These are phyloP conservation scores for Psittacula echo DNA, from an alignment of 2,797 vertebrate species.

Conservation along the genomic window DNA sequence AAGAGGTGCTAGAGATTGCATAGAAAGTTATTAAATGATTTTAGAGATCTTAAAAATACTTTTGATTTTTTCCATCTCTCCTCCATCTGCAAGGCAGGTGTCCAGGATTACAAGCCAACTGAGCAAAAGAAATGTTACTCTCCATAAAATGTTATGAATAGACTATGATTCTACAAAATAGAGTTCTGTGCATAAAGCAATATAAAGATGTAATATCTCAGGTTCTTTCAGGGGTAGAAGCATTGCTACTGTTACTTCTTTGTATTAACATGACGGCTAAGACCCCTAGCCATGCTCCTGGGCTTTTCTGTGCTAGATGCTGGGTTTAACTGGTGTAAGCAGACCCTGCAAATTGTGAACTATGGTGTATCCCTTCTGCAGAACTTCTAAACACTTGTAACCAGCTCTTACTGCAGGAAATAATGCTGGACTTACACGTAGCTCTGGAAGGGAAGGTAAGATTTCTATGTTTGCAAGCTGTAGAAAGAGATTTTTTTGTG, in stretches of 20 bases:
- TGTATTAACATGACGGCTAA: background rate
- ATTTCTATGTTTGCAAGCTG: background rate
- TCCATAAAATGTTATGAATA: conserved; percentile 60
- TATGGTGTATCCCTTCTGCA: background rate
- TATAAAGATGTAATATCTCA: conserved; percentile 11
- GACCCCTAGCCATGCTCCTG: background rate
- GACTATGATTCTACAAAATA: conserved; percentile 26
- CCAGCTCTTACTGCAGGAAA: background rate
- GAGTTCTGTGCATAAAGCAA: conserved; percentile 22
- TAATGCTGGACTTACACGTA: background rate
- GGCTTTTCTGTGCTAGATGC: background rate
- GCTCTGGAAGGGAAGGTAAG: background rate
- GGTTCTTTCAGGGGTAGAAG: conserved; percentile 25
- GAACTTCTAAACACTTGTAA: background rate
- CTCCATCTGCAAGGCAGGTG: conserved; percentile 61
- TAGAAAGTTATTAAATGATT: conserved; percentile 64
- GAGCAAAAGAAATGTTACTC: conserved; percentile 17
- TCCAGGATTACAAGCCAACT: conserved; percentile 25
- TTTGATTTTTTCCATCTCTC: conserved; percentile 37
- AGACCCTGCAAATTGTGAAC: background rate
- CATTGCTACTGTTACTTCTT: conserved; percentile 24
- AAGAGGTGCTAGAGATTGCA: conserved; percentile 60
- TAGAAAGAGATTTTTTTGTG: background rate
- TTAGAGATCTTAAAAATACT: conserved; percentile 58
- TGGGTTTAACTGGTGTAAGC: background rate